Base-by-base conservation (phyloP, 2,113 vertebrate genomes). In the Rhea pennata region DNA sequence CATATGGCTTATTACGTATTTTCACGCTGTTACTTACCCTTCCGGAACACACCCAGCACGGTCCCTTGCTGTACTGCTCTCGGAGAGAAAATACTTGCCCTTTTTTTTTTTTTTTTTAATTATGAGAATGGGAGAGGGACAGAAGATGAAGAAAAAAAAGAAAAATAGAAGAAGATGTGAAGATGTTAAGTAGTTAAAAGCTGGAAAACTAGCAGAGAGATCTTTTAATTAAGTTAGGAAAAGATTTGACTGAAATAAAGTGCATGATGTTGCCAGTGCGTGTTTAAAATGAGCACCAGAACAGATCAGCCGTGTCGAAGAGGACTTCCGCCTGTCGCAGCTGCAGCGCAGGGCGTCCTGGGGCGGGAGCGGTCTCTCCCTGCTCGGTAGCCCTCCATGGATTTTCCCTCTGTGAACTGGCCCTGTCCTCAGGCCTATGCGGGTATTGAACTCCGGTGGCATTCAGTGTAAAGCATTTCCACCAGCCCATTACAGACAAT, bases 1-100 rank as follows among this genome's bases (percentile, higher is more conserved):
- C 4, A 0, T 36, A 7, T 48, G n/a, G 31, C 36, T 80, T 5
- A 64, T 40, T 90, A 71, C 0, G 1, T 61, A 20, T 1, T 58
- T 19, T 81, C 44, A 42, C 26, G 27, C 24, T 17, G 15, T 59
- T 48, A 23, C 44, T 90, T 40, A 66, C 46, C 16, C 29, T 87
- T 66, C 7, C 27, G 33, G 53, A 54, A 54, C 39, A 54, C 65
- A 42, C 21, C 7, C 64, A 93, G 12, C 13, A 4, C 22, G 5
- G 71, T 65, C 36, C 6, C 27, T 72, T 2, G 0, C 19, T 65
- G 31, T 1, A 1, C 31, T 46, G 50, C 69, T 64, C 21, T 90
- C 81, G 36, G 24, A 58, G 36, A 19, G 14, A 19, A 77, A 62
- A 15, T 64, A 39, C 64, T 76, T 36, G 8, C 50, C 64, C 42